Conservation (phyloP, 2,888 invertebrate species). For the Hyposoter dolosus region DNA sequence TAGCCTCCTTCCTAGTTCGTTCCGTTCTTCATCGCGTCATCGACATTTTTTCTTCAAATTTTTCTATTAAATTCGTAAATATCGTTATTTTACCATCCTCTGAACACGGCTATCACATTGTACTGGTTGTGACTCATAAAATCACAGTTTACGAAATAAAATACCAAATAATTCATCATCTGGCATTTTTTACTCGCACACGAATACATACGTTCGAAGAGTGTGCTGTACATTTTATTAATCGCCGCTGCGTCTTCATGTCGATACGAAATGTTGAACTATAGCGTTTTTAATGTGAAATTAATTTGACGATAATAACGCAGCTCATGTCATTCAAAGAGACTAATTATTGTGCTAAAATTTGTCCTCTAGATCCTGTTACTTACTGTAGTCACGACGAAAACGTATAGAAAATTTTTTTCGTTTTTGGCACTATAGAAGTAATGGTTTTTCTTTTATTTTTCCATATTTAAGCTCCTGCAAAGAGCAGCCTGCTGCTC, state of each 20-base stretch:
- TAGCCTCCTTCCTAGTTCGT: not conserved
- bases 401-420: slow-evolving; percentile 54
- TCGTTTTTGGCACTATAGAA: slow-evolving; percentile 69
- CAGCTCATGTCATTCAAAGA: slow-evolving; percentile 17
- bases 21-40: slow-evolving; percentile 4
- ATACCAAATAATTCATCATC: slow-evolving; percentile 38
- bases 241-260: slow-evolving; percentile 7
- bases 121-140: slow-evolving; percentile 34
- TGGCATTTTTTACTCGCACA: slow-evolving; percentile 25
- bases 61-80: slow-evolving; percentile 5
- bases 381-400: slow-evolving; percentile 35
- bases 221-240: slow-evolving; percentile 34
- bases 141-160: slow-evolving; percentile 64
- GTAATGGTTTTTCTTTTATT: slow-evolving; percentile 21
- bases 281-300: slow-evolving; percentile 23
- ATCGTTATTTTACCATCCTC: slow-evolving; percentile 42
- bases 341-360: slow-evolving; percentile 41
- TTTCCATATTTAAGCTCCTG: slow-evolving; percentile 62
- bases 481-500: slow-evolving; percentile 77
- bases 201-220: slow-evolving; percentile 28
- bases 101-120: slow-evolving; percentile 68
- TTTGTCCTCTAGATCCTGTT: slow-evolving; percentile 33
- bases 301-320: slow-evolving; percentile 1
- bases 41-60: not conserved
- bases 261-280: slow-evolving; percentile 40